Base-by-base conservation (phyloP, 2,888 invertebrate genomes). In the Uropetala carovei region DNA sequence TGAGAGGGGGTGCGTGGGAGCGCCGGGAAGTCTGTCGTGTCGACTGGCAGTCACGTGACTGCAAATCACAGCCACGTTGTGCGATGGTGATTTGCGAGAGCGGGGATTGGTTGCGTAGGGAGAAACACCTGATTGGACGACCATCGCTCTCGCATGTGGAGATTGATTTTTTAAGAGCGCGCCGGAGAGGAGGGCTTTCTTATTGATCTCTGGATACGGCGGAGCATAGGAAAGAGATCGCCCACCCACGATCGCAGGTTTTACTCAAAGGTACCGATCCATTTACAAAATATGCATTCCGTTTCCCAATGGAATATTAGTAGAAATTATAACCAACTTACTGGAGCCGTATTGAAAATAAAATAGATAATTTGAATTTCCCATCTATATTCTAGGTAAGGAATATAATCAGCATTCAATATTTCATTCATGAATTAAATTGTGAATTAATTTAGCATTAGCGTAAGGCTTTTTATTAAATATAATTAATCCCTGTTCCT, bases 11-110 rank as follows among this genome's bases (percentile, higher is more conserved):
- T 75, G 75, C 75, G 75, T 75, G 75, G 75, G 75, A 43, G n/a
- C 18, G n/a, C 75, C 75, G 75, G 75, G 22, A 85, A 22, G 85
- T 58, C 58, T 22, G 56, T 58, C 85, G 18, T 57, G 57, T 30
- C 64, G 89, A 64, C 60, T 57, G 60, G 60, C 86, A 30, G 60
- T 86, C 86, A 86, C 59, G 86, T 86, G 86, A 89, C 60, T 64
- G 64, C 43, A 89, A 89, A 89, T 89, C 89, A 43, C 89, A 68
- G 89, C 68, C 56, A 57, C 56, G 56, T 83, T 56, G 56, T n/a
- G 89, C 56, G 89, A 30, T 30, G 64, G 89, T 89, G 89, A 86
- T 86, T 86, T 86, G 30, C 18, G 18, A n/a, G 60, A 59, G 85
- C 22, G 59, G 58, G 59, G 85, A 85, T 85, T 60, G 60, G 86